Evolutionary conservation across 2,113 vertebrate species (phyloP).

Genomic region (Aphyosemion australe): DNA sequence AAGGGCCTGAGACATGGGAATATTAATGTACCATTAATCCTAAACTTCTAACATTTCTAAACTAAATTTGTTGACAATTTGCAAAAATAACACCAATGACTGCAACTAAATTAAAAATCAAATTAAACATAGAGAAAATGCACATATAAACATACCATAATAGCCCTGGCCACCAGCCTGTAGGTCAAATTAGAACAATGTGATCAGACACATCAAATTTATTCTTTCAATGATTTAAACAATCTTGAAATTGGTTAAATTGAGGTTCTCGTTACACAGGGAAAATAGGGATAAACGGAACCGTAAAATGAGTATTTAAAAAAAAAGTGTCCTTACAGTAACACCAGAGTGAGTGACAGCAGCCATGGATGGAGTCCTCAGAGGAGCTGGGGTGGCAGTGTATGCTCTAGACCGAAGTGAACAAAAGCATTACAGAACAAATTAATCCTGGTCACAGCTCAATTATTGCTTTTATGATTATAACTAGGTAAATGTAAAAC

Average conservation of each 20-base stretch:
- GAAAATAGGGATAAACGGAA: too few relatives aligned
- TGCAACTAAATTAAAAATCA: too few relatives aligned
- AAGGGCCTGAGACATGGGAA: slow-evolving; percentile 63
- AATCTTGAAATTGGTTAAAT: too few relatives aligned
- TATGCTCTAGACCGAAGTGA: slow-evolving; percentile 35
- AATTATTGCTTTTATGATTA: too few relatives aligned
- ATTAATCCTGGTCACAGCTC: neutral
- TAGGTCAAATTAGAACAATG: slow-evolving; percentile 13
- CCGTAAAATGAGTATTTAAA: too few relatives aligned
- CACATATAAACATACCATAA: slow-evolving; percentile 49
- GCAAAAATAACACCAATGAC: too few relatives aligned
- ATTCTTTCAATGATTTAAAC: too few relatives aligned
- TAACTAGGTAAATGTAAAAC: accelerated
- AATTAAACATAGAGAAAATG: too few relatives aligned
- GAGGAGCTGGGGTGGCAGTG: slow-evolving; percentile 64
- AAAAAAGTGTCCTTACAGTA: slow-evolving; percentile 35
- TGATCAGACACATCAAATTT: too few relatives aligned
- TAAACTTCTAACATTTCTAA: neutral
- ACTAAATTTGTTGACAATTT: neutral
- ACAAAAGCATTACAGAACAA: neutral
- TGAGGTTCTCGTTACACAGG: too few relatives aligned
- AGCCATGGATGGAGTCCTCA: slow-evolving; percentile 72
- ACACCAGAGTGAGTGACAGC: slow-evolving; percentile 53
- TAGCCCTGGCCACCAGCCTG: slow-evolving; percentile 60
- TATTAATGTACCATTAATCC: too few relatives aligned